Conservation (phyloP, 2,113 vertebrate genomes). For the Anseranas semipalmata region DNA sequence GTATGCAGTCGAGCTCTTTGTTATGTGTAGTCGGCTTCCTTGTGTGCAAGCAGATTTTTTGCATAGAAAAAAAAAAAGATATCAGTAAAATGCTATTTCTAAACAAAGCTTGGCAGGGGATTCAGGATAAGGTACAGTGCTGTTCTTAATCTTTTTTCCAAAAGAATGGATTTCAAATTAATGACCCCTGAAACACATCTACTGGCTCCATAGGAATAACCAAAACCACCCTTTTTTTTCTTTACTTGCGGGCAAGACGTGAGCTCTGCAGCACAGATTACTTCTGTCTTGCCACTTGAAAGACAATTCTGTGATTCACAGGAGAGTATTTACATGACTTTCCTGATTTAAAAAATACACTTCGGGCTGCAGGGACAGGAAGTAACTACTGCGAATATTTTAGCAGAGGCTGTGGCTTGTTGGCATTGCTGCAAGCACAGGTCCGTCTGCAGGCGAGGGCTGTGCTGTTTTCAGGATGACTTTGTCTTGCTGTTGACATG, state of each 20-base stretch:
- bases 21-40: background rate
- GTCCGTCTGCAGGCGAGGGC: background rate
- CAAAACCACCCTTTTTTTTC: background rate
- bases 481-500: slow-evolving; percentile 43
- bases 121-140: slow-evolving; percentile 38
- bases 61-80: background rate
- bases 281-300: background rate
- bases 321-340: background rate
- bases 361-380: background rate
- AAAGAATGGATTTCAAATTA: slow-evolving; percentile 32
- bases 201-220: background rate
- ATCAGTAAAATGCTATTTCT: slow-evolving; percentile 19
- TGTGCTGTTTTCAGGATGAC: slow-evolving; percentile 10
- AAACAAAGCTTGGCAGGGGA: slow-evolving; percentile 43
- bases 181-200: background rate
- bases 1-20: background rate
- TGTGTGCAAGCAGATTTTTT: background rate
- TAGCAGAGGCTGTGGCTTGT: background rate
- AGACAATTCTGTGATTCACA: background rate
- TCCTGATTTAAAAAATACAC: background rate
- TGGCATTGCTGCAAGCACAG: background rate
- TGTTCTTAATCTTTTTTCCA: slow-evolving; percentile 52
- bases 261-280: background rate
- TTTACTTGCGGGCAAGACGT: background rate
- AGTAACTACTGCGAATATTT: background rate